Base-by-base conservation (phyloP, 1,140 invertebrate species). In the Glomeris maerens region DNA sequence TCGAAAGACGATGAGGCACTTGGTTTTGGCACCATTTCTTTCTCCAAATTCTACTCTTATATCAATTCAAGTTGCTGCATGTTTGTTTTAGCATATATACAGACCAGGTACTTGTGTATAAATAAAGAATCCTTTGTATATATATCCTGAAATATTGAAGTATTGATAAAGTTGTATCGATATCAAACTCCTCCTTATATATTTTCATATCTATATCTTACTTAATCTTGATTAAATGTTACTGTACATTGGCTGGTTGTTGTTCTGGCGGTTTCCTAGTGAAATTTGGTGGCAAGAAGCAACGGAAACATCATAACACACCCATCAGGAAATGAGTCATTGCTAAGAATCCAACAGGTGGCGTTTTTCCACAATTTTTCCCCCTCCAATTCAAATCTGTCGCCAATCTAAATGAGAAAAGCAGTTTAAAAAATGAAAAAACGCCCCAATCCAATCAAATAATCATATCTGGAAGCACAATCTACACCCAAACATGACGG, bases 11-110 rank as follows among this genome's bases (percentile, higher is more conserved):
- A 5, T n/a, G 20, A 46, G 5, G 47, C 47, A 41, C 47, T 48
- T 4, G 47, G 47, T 3, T 7, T 3, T 3, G 47, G 47, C 20
- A 36, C 47, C 47, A 48, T 48, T 36, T 36, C 20, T 36, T 13
- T 36, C 20, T 36, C 31, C 10, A 10, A 10, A 36, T n/a, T n/a
- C 31, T n/a, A 36, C 10, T 13, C 20, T 13, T 13, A 36, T 13
- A 10, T n/a, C 10, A 10, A 36, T 36, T n/a, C n/a, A 44, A 20
- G 20, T 44, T 10, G 20, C 20, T 44, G 7, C 10, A 7, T 10
- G 13, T 36, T 36, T 36, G 10, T 36, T 36, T 13, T n/a, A 13
- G 31, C 31, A 36, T 13, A 36, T 13, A 36, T 13, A 10, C 10
- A 36, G 20, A 36, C 20, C 31, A 20, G 20, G 20, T 13, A 36